A percentile compares a stretch with the other conserved stretches of the same genome.
Conservation (phyloP, 2,888 invertebrate species). For the Dasypolia templi region DNA sequence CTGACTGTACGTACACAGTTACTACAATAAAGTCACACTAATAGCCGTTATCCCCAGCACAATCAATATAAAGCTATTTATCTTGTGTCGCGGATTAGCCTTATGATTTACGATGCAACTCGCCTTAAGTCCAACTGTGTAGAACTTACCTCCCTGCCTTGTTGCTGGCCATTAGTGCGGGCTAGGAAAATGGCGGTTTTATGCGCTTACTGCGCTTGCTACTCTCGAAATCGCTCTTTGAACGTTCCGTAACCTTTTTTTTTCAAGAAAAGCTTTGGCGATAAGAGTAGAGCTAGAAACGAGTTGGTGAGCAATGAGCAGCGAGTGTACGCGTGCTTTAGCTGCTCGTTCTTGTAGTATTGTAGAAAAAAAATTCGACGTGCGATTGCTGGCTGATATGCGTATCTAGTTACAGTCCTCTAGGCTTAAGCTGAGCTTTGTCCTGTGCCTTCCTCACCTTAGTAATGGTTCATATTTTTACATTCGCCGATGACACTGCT, state of each 20-base stretch:
- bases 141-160: slow-evolving; percentile 76
- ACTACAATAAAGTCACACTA: slow-evolving; percentile 38
- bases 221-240: not conserved
- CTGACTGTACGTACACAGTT: not conserved
- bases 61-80: slow-evolving; percentile 68
- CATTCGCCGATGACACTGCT: too few relatives aligned
- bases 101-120: slow-evolving; percentile 84
- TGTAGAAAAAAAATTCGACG: too few relatives aligned
- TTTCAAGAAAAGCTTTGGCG: not conserved
- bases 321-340: too few relatives aligned
- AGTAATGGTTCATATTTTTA: too few relatives aligned
- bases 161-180: slow-evolving; percentile 75
- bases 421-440: too few relatives aligned
- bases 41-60: slow-evolving; percentile 29
- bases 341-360: too few relatives aligned
- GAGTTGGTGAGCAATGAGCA: too few relatives aligned
- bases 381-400: too few relatives aligned
- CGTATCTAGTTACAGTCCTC: too few relatives aligned
- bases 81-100: slow-evolving; percentile 78
- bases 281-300: too few relatives aligned
- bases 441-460: too few relatives aligned
- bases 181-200: slow-evolving; percentile 70
- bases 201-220: not conserved
- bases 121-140: slow-evolving; percentile 71
- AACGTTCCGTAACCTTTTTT: not conserved